A percentile compares a stretch with the other conserved stretches of the same genome.
Evolutionary conservation across 1,140 invertebrate species (phyloP).

Genomic region (Psix sp.): DNA sequence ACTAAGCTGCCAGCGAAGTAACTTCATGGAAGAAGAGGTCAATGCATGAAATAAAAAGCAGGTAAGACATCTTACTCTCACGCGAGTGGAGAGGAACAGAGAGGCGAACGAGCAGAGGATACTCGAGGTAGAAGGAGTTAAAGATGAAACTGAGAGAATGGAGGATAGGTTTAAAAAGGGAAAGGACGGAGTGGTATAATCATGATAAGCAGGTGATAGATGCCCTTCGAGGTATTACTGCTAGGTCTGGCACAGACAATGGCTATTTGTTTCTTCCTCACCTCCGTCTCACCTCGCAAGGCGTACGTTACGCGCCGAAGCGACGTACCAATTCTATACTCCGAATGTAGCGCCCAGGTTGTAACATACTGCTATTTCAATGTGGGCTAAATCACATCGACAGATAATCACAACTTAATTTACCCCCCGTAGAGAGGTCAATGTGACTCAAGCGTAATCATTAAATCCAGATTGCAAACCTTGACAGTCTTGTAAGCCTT

Average conservation of each 20-base stretch:
- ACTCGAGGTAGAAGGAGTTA: conserved; percentile 28
- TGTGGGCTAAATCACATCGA: conserved; percentile 75
- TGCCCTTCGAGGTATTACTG: conserved; percentile 73
- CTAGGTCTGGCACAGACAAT: conserved; percentile 71
- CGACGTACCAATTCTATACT: conserved; percentile 32
- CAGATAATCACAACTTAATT: conserved; percentile 78
- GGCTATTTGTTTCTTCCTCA: conserved; percentile 76
- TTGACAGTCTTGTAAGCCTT: conserved; percentile 30
- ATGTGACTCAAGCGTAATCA: conserved; percentile 54
- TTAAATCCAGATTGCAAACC: conserved; percentile 45
- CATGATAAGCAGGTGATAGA: conserved; percentile 78
- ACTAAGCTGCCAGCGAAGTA: conserved; percentile 49
- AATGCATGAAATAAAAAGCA: conserved; percentile 61
- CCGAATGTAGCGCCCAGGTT: conserved; percentile 33
- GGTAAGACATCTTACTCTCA: conserved; percentile 65
- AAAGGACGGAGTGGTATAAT: conserved; percentile 75
- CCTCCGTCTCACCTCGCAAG: conserved; percentile 56
- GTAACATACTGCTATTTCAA: conserved; percentile 51
- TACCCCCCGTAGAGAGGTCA: conserved; percentile 70
- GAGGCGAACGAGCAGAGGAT: conserved; percentile 26
- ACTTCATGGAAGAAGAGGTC: conserved; percentile 62
- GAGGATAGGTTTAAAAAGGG: conserved; percentile 59
- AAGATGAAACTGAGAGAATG: conserved; percentile 39
- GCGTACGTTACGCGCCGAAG: conserved; percentile 46
- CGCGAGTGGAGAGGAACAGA: conserved; percentile 42